Evolutionary conservation across 1,140 invertebrate genomes (phyloP), one percentile per base, ranked within the genome.

Genomic region (Protaetia brevitarsis): DNA sequence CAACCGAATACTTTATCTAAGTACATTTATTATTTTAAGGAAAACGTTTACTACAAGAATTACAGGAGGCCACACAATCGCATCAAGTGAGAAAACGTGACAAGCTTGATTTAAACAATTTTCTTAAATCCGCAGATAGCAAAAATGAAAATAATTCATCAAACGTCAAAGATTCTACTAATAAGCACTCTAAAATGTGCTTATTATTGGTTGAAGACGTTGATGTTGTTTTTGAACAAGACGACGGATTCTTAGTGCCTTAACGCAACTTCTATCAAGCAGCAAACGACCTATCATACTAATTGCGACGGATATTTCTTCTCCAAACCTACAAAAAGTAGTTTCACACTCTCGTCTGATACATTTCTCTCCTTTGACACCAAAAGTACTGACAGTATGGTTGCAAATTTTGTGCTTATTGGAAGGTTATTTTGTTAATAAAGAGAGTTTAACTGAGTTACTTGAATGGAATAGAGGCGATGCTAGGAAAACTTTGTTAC

Each of bases 11-110:
- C n/a, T n/a, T n/a, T n/a, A n/a, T n/a, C n/a, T n/a, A n/a, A n/a
- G n/a, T n/a, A n/a, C n/a, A n/a, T n/a, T n/a, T n/a, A n/a, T n/a
- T n/a, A n/a, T 2, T 71, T 69, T 37, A 19, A 74, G 92, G 91
- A 73, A 93, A 89, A 77, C 85, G 90, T 68, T 80, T 91, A n/a
- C 77, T 91, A 11, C 86, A 90, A 74, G 90, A 95, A 75, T 81
- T 97, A 3, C 90, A 93, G 73, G 94, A 96, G 81, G 94, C 94
- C 6, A 95, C 93, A 0, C 93, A 95, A 74, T 96, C 94, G 1
- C 94, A 96, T 77, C 86, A 89, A 80, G 88, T 92, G 21, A 81
- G 85, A 57, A 81, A 83, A 68, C 73, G 69, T 26, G 65, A 73
- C 68, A 60, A 4, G 8, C 23, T 11, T 37, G 71, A 70, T 66